Evolutionary conservation across 2,797 vertebrate genomes (phyloP), one percentile per base, ranked within the genome.

Genomic region (Mergus octosetaceus): DNA sequence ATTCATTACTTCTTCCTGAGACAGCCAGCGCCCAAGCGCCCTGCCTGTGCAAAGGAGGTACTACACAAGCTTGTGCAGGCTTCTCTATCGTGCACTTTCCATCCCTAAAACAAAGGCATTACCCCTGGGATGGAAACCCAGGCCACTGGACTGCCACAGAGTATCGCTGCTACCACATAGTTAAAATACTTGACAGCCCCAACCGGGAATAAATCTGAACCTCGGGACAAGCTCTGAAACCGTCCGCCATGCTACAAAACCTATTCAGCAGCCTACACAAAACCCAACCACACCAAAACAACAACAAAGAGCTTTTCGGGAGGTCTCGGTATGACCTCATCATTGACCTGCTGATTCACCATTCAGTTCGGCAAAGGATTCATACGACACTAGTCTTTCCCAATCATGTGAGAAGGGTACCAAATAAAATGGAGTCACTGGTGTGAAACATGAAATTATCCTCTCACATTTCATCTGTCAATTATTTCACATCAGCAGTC

Each of bases 361-460:
- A 57, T 70, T 87, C 91, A 91, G 88, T 20, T 83, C 75, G 71
- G 88, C 76, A 76, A 81, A 90, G 68, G 64, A 74, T 88, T 89
- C 75, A 60, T 82, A 80, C 9, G 60, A 90, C 87, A 91, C 58
- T 39, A 85, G 75, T 76, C 89, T 75, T 78, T 85, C 82, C 69
- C 75, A 91, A 47, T 78, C 89, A 77, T 53, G 77, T 84, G 92
- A 95, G 70, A 78, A 95, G 30, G 86, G 69, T 93, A 87, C 89
- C 62, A 91, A 83, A 95, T 89, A 85, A 96, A 95, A 95, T 54
- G 62, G 87, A 91, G 60, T 88, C 85, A 89, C 53, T 87, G 74
- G 74, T 92, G 85, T 96, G 96, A 96, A 96, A 94, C 84, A 86
- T n/a, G 39, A 93, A 96, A 95, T 95, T 96, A 94, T 93, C 90